These are phyloP conservation scores for Beroe forskalii DNA, from an alignment of 37 sponge, comb jelly and placozoan species.

Conservation along the genomic window DNA sequence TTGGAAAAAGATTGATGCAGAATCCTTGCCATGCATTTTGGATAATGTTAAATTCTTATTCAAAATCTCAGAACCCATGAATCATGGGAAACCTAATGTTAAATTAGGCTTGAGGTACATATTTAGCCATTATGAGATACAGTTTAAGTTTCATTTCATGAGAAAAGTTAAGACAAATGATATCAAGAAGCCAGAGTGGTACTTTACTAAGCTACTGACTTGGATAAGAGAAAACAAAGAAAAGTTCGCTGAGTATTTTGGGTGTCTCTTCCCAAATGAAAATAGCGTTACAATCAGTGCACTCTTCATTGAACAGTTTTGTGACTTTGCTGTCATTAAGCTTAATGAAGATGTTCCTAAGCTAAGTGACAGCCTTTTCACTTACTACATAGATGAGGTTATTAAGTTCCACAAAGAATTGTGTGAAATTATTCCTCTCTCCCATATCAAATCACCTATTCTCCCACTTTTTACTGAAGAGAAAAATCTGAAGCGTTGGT, in stretches of 20 bases:
- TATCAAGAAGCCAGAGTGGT: slow-evolving; percentile 54
- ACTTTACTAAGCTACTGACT: slow-evolving; percentile 35
- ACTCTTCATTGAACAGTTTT: slow-evolving; percentile 4
- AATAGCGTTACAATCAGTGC: neutral
- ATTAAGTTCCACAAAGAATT: slow-evolving; percentile 51
- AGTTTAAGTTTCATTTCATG: slow-evolving; percentile 56
- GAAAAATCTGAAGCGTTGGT: slow-evolving; percentile 7
- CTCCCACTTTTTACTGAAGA: neutral
- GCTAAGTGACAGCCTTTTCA: slow-evolving; percentile 10
- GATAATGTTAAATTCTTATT: slow-evolving; percentile 41
- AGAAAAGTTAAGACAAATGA: slow-evolving; percentile 58
- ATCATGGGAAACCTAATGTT: slow-evolving; percentile 47
- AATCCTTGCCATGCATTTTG: neutral
- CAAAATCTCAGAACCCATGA: slow-evolving; percentile 18
- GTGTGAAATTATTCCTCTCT: neutral
- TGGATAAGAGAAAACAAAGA: slow-evolving; percentile 2
- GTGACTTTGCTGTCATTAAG: slow-evolving; percentile 26
- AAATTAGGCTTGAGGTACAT: slow-evolving; percentile 34
- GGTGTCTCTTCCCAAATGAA: neutral
- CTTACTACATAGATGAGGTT: slow-evolving; percentile 56
- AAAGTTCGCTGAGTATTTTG: neutral
- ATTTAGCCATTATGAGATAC: slow-evolving; percentile 30
- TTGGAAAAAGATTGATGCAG: neutral
- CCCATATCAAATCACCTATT: slow-evolving; percentile 5
- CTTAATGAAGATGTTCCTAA: slow-evolving; percentile 22